Base-by-base conservation (phyloP, 2,113 vertebrate species). In the Malurus melanocephalus region DNA sequence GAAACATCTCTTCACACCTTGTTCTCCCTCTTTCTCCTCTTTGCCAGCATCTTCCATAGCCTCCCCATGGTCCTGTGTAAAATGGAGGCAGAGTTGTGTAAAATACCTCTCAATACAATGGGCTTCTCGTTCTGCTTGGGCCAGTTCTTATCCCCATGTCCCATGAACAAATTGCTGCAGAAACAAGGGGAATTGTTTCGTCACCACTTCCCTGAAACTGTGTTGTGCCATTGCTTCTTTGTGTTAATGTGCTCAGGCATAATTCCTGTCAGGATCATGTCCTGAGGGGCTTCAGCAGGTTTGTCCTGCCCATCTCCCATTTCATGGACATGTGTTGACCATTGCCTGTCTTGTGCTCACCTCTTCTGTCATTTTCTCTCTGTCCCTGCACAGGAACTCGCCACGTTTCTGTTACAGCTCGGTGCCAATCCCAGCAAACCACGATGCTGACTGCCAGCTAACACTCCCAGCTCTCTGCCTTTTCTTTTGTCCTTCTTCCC, bases 81-180 rank as follows among this genome's bases (percentile, higher is more conserved):
- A 61, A 77, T 49, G 52, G 49, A 69, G 22, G 6, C 17, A 83
- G 51, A 76, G 10, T 30, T 80, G 56, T 18, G 13, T 38, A 67
- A 74, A 92, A 35, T 16, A 33, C 2, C 45, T 92, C 19, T 78
- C 20, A 26, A 8, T 33, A 45, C 10, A 85, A 64, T 28, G 18
- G 33, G 52, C 8, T 48, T 61, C 38, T 90, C 0, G 0, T 40
- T 21, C 11, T 35, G 21, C 27, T 66, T 40, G 28, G 24, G 35
- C 4, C 22, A 0, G 0, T 59, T 55, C 27, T 71, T 42, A 32
- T 45, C 17, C 60, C 45, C 27, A 2, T 19, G 9, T 35, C 35
- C 48, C 8, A 7, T 38, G 22, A 16, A 20, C 16, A 40, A 20
- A n/a, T 33, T 52, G n/a, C n/a, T 3, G 2, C 40, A 83, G 45